Percentiles rank a stretch among this genome's conserved stretches.
Conservation (phyloP, 2,797 vertebrate species). For the Erpetoichthys calabaricus region DNA sequence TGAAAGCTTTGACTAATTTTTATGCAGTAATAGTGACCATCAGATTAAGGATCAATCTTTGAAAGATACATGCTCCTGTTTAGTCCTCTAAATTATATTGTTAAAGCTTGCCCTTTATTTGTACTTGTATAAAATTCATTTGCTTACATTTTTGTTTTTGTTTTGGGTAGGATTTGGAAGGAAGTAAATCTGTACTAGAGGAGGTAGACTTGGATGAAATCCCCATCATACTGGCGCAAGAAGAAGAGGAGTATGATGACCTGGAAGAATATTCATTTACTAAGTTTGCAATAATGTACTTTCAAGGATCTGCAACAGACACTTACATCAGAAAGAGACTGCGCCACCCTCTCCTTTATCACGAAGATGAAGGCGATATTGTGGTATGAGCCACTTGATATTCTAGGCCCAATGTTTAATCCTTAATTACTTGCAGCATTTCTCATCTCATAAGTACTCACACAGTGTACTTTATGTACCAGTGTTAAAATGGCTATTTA, state of each 20-base stretch:
- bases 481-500: no score
- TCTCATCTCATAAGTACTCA: no score
- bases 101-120: no score
- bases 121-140: no score
- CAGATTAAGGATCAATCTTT: no score
- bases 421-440: no score
- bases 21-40: no score
- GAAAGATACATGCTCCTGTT: no score
- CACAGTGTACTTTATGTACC: no score
- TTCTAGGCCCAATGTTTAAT: not conserved
- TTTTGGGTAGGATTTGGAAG: constrained; percentile 56
- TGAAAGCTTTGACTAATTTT: no score
- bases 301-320: constrained; percentile 72
- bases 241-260: constrained; percentile 44
- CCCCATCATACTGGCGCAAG: constrained; percentile 41
- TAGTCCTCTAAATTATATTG: no score
- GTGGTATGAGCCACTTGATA: constrained; percentile 41
- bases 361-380: constrained; percentile 68
- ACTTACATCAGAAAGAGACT: constrained; percentile 61
- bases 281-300: constrained; percentile 85
- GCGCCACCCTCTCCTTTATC: constrained; percentile 71
- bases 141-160: not conserved
- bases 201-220: constrained; percentile 73
- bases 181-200: constrained; percentile 36
- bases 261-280: constrained; percentile 74